Evolutionary conservation across 2,113 vertebrate genomes (phyloP).

Genomic region (Rhabdornis inornatus): DNA sequence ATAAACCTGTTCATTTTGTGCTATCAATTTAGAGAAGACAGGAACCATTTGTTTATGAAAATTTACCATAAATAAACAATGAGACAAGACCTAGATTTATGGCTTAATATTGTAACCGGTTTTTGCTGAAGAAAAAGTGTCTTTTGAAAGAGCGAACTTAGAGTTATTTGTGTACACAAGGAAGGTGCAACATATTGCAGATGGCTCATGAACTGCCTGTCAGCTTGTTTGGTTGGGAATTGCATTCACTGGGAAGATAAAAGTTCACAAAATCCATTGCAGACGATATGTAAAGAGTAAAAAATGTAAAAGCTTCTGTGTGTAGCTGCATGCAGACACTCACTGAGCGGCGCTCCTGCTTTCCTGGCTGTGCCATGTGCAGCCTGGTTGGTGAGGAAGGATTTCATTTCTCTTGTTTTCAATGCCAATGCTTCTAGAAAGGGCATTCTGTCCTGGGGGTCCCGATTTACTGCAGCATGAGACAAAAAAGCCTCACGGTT

Average conservation of each 20-base stretch:
- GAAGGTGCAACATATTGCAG: not conserved
- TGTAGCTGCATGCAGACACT: not conserved
- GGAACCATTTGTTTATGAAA: constrained; percentile 24
- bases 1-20: constrained; percentile 34
- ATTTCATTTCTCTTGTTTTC: not conserved
- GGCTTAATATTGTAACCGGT: not conserved
- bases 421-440: not conserved
- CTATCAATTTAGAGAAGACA: constrained; percentile 30
- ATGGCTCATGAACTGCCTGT: not conserved
- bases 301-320: not conserved
- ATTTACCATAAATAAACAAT: not conserved
- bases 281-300: not conserved
- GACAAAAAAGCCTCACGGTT: not conserved
- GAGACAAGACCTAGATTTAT: constrained; percentile 11
- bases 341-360: not conserved
- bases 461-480: not conserved
- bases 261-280: not conserved
- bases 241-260: not conserved
- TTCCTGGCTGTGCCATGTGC: not conserved
- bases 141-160: not conserved
- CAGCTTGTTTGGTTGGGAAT: not conserved
- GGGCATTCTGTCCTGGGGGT: not conserved
- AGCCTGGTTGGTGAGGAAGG: not conserved
- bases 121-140: not conserved
- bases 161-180: constrained; percentile 10